These are phyloP conservation scores for Drosophila planitibia DNA, from an alignment of 2,888 invertebrate genomes.

Conservation along the genomic window DNA sequence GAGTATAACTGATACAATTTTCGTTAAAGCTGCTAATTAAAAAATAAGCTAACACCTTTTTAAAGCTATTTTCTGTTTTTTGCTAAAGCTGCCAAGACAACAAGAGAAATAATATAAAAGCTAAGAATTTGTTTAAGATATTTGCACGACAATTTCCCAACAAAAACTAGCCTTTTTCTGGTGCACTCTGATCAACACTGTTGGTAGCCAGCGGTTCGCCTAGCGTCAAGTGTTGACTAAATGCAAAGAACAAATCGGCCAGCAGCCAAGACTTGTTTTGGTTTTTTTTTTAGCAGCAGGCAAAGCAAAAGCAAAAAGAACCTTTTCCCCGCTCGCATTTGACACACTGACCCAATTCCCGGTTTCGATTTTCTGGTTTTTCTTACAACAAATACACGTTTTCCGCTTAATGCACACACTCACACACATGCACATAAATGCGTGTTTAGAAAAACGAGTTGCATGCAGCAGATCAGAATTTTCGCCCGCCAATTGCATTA, in stretches of 20 bases:
- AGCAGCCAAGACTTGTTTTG: conserved; percentile 51
- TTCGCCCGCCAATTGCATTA: conserved; percentile 44
- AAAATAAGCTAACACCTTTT: too few relatives aligned
- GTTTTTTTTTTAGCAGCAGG: conserved; percentile 50
- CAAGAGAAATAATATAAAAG: not conserved
- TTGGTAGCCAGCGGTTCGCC: conserved; percentile 31
- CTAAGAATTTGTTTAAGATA: not conserved
- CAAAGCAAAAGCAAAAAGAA: conserved; percentile 47
- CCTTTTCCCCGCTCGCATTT: conserved; percentile 53
- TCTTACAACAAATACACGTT: conserved; percentile 70
- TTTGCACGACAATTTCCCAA: not conserved
- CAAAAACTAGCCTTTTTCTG: not conserved
- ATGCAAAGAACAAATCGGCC: conserved; percentile 61
- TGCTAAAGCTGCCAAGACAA: not conserved
- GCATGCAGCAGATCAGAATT: conserved; percentile 57
- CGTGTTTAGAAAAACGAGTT: conserved; percentile 61
- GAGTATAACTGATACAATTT: too few relatives aligned
- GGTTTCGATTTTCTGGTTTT: conserved; percentile 83
- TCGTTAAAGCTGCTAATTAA: too few relatives aligned
- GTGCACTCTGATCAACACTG: not conserved
- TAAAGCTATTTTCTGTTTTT: not conserved
- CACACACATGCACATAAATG: conserved; percentile 31
- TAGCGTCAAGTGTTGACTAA: conserved; percentile 66
- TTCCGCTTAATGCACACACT: conserved; percentile 65
- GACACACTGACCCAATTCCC: conserved; percentile 83